Evolutionary conservation across 1,140 invertebrate genomes (phyloP).

Genomic region (Halesus radiatus): DNA sequence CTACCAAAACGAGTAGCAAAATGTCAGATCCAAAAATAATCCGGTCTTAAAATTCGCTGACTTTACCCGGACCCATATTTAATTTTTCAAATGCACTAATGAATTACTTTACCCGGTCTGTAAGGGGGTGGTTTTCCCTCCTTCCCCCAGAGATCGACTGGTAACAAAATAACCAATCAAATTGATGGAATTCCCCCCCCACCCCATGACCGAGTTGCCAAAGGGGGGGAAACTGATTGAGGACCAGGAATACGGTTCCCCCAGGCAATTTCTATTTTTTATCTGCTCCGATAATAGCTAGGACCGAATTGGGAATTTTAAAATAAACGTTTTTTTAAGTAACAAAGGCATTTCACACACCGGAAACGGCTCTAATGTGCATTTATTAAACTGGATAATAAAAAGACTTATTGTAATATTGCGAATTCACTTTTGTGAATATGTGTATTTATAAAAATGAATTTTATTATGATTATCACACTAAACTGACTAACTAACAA

Average conservation of each 20-base stretch:
- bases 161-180: slow-evolving; percentile 57
- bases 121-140: not conserved
- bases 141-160: slow-evolving; percentile 5
- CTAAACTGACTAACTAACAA: too few relatives aligned
- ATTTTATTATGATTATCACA: too few relatives aligned
- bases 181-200: slow-evolving; percentile 48
- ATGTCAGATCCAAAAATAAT: slow-evolving; percentile 18
- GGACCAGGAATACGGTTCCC: slow-evolving; percentile 38
- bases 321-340: not conserved
- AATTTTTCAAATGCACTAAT: slow-evolving; percentile 54
- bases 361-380: too few relatives aligned
- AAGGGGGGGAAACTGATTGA: slow-evolving; percentile 37
- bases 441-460: too few relatives aligned
- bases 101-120: slow-evolving; percentile 48
- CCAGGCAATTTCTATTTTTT: slow-evolving; percentile 52
- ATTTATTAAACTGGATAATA: too few relatives aligned
- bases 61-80: slow-evolving; percentile 19
- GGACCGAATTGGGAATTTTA: not conserved
- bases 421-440: too few relatives aligned
- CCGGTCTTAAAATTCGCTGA: not conserved
- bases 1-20: not conserved
- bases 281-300: slow-evolving; percentile 33
- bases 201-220: not conserved
- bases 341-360: too few relatives aligned
- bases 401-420: too few relatives aligned